Evolutionary conservation across 2,888 invertebrate species (phyloP), one percentile per base, ranked within the genome.

Genomic region (Orthonychiurus folsomi): DNA sequence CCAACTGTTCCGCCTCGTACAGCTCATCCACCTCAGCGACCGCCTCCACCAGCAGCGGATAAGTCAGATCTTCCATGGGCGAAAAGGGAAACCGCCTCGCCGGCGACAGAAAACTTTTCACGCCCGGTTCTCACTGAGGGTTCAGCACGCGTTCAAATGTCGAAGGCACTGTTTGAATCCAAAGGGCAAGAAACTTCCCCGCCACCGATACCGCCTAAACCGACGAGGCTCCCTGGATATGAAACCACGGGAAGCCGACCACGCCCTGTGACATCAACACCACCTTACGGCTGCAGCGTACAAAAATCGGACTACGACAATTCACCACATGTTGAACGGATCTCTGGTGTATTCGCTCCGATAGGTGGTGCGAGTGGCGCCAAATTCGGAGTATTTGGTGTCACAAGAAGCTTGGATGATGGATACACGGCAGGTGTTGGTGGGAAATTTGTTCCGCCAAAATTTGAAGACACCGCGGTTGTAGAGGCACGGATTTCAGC

Each of bases 51-150:
- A 18, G n/a, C n/a, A n/a, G n/a, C n/a, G n/a, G 69, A 69, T 20
- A 68, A 69, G 63, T 63, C 66, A 27, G 65, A 68, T 23, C 63
- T 69, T 18, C 69, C 69, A 1, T 70, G 71, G 70, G 67, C 67
- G 12, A 69, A 65, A 50, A 61, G 64, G 50, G 65, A 66, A n/a
- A 61, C 48, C 48, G 48, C 48, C 48, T n/a, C 48, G 48, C n/a
- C 48, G 48, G 48, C 48, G 48, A 48, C n/a, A n/a, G 48, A 48
- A n/a, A 48, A 12, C 48, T 15, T 12, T n/a, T 15, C 15, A 48
- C 12, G 15, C n/a, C 48, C 48, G 48, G n/a, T 48, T n/a, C 48
- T 48, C n/a, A 12, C 48, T 48, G 12, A 12, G 3, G 63, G 63
- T 58, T 59, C 63, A 24, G 61, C 66, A 3, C 59, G 69, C 28